A percentile compares a stretch with the other conserved stretches of the same genome.
These are phyloP conservation scores for Drosophila pullipes DNA, from an alignment of 2,888 invertebrate species.

Conservation along the genomic window DNA sequence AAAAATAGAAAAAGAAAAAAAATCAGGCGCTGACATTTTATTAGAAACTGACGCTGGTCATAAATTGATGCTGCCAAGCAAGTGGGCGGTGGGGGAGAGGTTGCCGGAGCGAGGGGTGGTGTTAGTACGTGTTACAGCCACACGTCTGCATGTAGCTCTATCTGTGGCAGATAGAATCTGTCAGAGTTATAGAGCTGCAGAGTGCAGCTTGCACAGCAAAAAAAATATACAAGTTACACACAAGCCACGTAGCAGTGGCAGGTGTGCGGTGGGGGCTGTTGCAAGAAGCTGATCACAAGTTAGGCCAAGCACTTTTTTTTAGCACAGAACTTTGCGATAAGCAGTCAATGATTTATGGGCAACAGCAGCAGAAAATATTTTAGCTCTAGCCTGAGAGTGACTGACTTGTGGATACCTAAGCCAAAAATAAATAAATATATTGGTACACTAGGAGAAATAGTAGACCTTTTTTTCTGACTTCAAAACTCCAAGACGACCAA, in stretches of 20 bases:
- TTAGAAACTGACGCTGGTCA: slow-evolving; percentile 64
- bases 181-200: slow-evolving; percentile 48
- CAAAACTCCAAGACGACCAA: neutral
- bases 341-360: slow-evolving; percentile 71
- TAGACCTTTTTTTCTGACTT: neutral
- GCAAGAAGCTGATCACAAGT: slow-evolving; percentile 12
- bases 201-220: slow-evolving; percentile 10
- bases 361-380: slow-evolving; percentile 20
- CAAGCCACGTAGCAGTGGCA: slow-evolving; percentile 45
- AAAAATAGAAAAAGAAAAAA: neutral
- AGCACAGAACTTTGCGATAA: slow-evolving; percentile 56
- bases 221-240: slow-evolving; percentile 52
- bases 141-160: slow-evolving; percentile 41
- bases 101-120: neutral
- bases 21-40: slow-evolving; percentile 61
- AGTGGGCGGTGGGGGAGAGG: slow-evolving; percentile 19
- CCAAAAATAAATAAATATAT: neutral
- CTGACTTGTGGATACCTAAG: neutral
- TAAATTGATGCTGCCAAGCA: slow-evolving; percentile 66
- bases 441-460: neutral
- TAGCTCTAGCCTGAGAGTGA: neutral
- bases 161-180: slow-evolving; percentile 72
- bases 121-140: slow-evolving; percentile 44
- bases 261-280: neutral
- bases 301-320: slow-evolving; percentile 29